Percentiles rank a stretch among this genome's conserved stretches.
Evolutionary conservation across 2,888 invertebrate species (phyloP).

Genomic region (Ypsolopha scabrella): DNA sequence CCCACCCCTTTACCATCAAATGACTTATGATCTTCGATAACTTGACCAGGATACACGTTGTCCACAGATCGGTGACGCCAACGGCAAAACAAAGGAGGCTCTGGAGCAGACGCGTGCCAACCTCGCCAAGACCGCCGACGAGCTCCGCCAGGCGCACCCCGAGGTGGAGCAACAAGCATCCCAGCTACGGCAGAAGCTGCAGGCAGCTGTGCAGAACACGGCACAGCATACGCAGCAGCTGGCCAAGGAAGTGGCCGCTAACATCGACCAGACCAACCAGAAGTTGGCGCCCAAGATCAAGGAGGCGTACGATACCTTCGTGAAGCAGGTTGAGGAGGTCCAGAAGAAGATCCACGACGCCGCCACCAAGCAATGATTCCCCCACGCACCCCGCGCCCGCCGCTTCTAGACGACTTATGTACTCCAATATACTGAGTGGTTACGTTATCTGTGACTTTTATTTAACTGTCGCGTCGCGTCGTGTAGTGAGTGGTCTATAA

Average conservation of each 20-base stretch:
- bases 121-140: constrained; percentile 36
- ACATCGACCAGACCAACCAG: constrained; percentile 44
- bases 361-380: constrained; percentile 44
- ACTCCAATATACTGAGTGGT: too few species aligned
- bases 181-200: constrained; percentile 35
- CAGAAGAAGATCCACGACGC: constrained; percentile 54
- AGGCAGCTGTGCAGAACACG: constrained; percentile 35
- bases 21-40: too few species aligned
- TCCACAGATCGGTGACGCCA: constrained; percentile 30
- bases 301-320: constrained; percentile 49
- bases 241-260: constrained; percentile 38
- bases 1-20: too few species aligned
- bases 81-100: constrained; percentile 48
- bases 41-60: too few species aligned
- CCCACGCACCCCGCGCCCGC: background rate
- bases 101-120: constrained; percentile 34
- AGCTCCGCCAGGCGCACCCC: constrained; percentile 48
- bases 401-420: too few species aligned
- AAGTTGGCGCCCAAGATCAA: constrained; percentile 51
- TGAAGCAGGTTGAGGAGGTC: constrained; percentile 37
- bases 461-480: too few species aligned
- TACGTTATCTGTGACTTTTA: too few species aligned
- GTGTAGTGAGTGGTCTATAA: too few species aligned
- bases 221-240: constrained; percentile 46
- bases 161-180: constrained; percentile 47